Base-by-base conservation (phyloP, 2,797 vertebrate genomes). In the Danionella dracula region DNA sequence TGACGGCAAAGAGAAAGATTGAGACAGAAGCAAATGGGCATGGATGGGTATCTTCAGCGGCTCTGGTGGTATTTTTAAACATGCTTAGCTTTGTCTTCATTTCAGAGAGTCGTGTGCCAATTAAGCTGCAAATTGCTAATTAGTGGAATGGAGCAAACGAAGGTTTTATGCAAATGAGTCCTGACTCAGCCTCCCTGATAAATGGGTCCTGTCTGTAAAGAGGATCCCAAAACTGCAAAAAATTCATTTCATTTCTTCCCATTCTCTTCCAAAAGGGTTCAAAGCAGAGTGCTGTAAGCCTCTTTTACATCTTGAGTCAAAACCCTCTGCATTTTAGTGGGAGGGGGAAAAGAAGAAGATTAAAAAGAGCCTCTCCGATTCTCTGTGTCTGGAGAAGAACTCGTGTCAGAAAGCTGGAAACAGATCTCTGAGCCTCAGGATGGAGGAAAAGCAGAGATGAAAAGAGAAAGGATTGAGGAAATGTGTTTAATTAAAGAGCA, bases 91-190 rank as follows among this genome's bases (percentile, higher is more conserved):
- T 89, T 85, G 86, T 90, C 87, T 89, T 76, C 61, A 21, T 89
- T 78, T 86, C 82, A 32, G 78, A 86, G 85, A 87, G 82, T 83
- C 79, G 72, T 82, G 86, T 80, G 82, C 88, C 90, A 91, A 90
- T 90, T 91, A 91, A 90, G 85, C 86, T 86, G 88, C 86, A 90
- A 90, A 91, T 90, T 89, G 87, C 87, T 90, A 91, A 90, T 90
- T 91, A 91, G 89, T 83, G 82, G 86, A 89, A 89, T 81, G 85
- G 74, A 76, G 85, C 85, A 90, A 90, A 89, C 80, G 82, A 89
- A 89, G 76, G 73, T 82, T 87, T 89, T 88, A 91, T 91, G 89
- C 79, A 91, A 90, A 91, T 90, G 68, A 87, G 83, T 77, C 81
- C 88, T 89, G 88, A 90, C 85, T 90, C 88, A 90, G 87, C 83